A percentile compares a stretch with the other conserved stretches of the same genome.
Evolutionary conservation across 2,113 vertebrate species (phyloP).

Genomic region (Urocitellus parryii): DNA sequence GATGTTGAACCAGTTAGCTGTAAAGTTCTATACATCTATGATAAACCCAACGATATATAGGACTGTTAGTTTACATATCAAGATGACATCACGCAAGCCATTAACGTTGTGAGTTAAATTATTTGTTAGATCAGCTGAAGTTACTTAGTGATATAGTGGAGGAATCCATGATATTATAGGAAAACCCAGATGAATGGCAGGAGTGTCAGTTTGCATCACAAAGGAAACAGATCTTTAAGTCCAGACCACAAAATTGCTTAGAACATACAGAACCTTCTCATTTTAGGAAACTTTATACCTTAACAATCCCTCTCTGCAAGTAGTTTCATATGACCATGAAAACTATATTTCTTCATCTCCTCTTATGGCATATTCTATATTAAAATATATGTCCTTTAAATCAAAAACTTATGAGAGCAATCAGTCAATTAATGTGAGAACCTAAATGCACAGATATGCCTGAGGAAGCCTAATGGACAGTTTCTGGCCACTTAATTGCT

Average conservation of each 20-base stretch:
- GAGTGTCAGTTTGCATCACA: background rate
- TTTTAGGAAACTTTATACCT: background rate
- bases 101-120: background rate
- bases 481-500: background rate
- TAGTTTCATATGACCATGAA: background rate
- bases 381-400: background rate
- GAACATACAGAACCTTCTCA: background rate
- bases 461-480: background rate
- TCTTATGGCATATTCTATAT: background rate
- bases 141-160: background rate
- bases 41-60: background rate
- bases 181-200: background rate
- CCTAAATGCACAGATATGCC: background rate
- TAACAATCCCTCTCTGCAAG: background rate
- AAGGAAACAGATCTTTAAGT: background rate
- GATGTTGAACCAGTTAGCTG: background rate
- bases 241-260: background rate
- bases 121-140: background rate
- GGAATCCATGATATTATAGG: background rate
- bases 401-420: background rate
- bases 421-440: background rate
- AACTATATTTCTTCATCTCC: background rate
- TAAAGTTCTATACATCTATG: background rate
- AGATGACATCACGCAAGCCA: background rate
- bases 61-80: background rate